Evolutionary conservation across 2,888 invertebrate species (phyloP), one percentile per base, ranked within the genome.

Genomic region (Cylloceria caligata): DNA sequence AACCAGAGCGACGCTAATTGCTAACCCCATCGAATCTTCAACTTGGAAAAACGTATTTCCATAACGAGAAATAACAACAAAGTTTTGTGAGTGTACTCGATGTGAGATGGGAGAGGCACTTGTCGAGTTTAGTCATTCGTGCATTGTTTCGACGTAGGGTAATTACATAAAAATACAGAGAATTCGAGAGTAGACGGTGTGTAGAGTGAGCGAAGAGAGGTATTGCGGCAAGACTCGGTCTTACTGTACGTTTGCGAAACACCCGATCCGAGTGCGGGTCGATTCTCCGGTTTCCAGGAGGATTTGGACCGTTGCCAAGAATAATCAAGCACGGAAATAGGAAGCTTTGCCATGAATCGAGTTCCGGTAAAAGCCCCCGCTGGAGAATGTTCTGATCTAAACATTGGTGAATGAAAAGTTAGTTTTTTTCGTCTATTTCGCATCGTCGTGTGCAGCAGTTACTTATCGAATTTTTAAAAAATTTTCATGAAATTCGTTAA

Each of bases 221-320:
- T 39, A 9, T 62, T 19, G 42, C 30, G 71, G 65, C 79, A 45
- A 82, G 81, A 82, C 79, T 21, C 67, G 72, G 60, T 52, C 69
- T 60, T 16, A 4, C 16, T 34, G 34, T 36, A 39, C 67, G 67
- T 77, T 79, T 79, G 49, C 60, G 65, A 47, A 71, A 79, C 45
- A 45, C 57, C 55, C 49, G 52, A 69, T 55, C 65, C 65, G 39
- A 27, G 55, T 5, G 39, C 47, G 69, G 77, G 78, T 78, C 77
- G 77, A 78, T 81, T 81, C 60, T 68, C 49, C 74, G 60, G 65
- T 55, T 65, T 74, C 57, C 81, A 71, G 71, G 68, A 72, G 72
- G 78, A 74, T 78, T 71, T 75, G 81, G 78, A 82, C 69, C 78
- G 72, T 79, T 82, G 82, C 82, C 82, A 82, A 75, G 79, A 82